Base-by-base conservation (phyloP, 2,888 invertebrate species). In the Dascillus cervinus region DNA sequence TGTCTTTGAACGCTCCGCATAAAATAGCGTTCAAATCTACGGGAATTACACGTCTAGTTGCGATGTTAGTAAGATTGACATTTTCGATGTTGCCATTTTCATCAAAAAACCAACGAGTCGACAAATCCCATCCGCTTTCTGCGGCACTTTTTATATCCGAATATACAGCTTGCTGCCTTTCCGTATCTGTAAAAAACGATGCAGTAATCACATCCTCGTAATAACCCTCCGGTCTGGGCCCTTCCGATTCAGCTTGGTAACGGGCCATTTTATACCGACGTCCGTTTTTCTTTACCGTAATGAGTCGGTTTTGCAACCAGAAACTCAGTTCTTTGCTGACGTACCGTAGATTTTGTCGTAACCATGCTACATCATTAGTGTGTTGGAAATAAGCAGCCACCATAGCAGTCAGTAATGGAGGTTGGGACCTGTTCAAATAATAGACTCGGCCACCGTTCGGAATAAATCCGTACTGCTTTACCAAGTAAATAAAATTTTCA, bases 81-180 rank as follows among this genome's bases (percentile, higher is more conserved):
- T n/a, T n/a, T 37, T 65, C 65, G 41, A 75, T 75, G 14, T 72
- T 68, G n/a, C 76, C 77, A 4, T 71, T 63, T 22, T 70, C 63
- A 15, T 60, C 60, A 32, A 77, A 68, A 48, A 85, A 77, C 89
- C 89, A 90, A 10, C 89, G 73, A 1, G 79, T 73, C 2, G 85
- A 84, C 60, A 87, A 90, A 55, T 91, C 91, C 87, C 86, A 88
- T 1, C 91, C 91, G 20, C 82, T 82, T 61, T 90, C 90, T 3
- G 87, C 87, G 0, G 79, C 85, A 19, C 84, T 78, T 52, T 83
- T 83, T 8, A 85, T 62, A 43, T 85, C 78, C 6, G 70, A 66
- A 56, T 81, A 86, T 33, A 78, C 70, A 25, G 72, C 66, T 14
- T 30, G 14, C 12, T 50, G 44, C 35, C 43, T 44, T 20, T 69